These are phyloP conservation scores for Drosophila jambulina DNA, from an alignment of 1,140 invertebrate genomes.

Conservation along the genomic window DNA sequence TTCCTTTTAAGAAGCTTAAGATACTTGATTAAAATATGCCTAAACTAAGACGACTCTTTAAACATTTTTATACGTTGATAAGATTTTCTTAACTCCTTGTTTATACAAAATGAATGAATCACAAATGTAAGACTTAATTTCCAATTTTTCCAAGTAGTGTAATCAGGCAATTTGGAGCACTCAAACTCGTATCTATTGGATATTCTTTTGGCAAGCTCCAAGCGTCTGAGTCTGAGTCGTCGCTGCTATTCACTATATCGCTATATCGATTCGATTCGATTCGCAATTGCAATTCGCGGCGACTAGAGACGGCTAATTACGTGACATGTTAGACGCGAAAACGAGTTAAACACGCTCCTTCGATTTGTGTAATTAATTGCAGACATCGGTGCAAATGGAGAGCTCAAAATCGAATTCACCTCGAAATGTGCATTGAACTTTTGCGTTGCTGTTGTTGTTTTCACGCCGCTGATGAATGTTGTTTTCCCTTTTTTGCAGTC, in stretches of 20 bases:
- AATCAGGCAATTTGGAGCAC: conserved; percentile 49
- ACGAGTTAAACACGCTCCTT: conserved; percentile 68
- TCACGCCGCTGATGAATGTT: conserved; percentile 13
- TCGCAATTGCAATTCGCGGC: conserved; percentile 14
- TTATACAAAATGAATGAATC: not conserved
- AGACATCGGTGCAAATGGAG: conserved; percentile 24
- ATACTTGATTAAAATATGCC: not conserved
- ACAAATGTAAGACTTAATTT: too few relatives aligned
- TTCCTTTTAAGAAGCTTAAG: too few relatives aligned
- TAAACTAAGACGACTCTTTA: not conserved
- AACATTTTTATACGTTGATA: not conserved
- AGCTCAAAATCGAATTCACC: conserved; percentile 67
- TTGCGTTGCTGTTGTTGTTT: conserved; percentile 19
- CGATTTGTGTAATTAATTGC: conserved; percentile 57
- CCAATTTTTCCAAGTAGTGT: not conserved
- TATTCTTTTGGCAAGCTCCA: conserved; percentile 52
- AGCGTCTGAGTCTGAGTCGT: conserved; percentile 6
- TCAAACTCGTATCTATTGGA: conserved; percentile 11
- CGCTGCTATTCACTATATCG: not conserved
- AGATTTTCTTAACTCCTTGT: not conserved
- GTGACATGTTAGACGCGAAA: conserved; percentile 74
- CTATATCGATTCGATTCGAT: conserved; percentile 30
- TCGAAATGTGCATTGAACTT: conserved; percentile 79
- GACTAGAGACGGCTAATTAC: conserved; percentile 65
- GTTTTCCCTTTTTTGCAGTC: conserved; percentile 31